These are phyloP conservation scores for Tinea trinotella DNA, from an alignment of 2,888 invertebrate species.

Conservation along the genomic window DNA sequence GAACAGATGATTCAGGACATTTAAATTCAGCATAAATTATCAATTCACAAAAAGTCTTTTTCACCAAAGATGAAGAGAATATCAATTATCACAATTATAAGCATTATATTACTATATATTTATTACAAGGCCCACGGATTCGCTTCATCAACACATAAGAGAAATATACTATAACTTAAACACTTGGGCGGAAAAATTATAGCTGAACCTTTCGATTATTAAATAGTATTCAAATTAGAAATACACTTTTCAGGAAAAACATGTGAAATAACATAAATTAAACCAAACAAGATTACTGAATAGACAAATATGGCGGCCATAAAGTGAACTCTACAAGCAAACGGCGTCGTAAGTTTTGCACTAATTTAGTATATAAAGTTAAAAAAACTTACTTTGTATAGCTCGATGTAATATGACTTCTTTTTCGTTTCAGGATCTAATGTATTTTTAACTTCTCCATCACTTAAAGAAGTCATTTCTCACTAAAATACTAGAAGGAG, in stretches of 20 bases:
- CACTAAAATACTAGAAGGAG: slow-evolving; percentile 70
- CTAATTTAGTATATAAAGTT: slow-evolving; percentile 32
- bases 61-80: not conserved
- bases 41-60: not conserved
- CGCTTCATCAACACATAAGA: not conserved
- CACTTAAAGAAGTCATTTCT: slow-evolving; percentile 74
- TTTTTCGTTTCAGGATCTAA: slow-evolving; percentile 58
- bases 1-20: no score
- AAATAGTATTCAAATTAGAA: no score
- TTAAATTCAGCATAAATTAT: no score
- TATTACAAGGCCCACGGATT: not conserved
- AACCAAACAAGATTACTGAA: slow-evolving; percentile 56
- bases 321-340: slow-evolving; percentile 49
- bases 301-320: slow-evolving; percentile 70
- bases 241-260: not conserved
- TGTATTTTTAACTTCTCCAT: slow-evolving; percentile 69
- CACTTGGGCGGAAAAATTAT: not conserved
- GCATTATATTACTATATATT: not conserved
- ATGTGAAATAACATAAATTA: slow-evolving; percentile 27
- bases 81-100: not conserved
- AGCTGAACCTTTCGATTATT: no score
- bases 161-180: not conserved
- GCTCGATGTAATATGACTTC: slow-evolving; percentile 65
- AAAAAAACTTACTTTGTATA: slow-evolving; percentile 62
- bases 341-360: slow-evolving; percentile 52